phyloP scores from a whole-genome alignment of 2,797 vertebrate genomes.

The Melanitta fusca region DNA sequence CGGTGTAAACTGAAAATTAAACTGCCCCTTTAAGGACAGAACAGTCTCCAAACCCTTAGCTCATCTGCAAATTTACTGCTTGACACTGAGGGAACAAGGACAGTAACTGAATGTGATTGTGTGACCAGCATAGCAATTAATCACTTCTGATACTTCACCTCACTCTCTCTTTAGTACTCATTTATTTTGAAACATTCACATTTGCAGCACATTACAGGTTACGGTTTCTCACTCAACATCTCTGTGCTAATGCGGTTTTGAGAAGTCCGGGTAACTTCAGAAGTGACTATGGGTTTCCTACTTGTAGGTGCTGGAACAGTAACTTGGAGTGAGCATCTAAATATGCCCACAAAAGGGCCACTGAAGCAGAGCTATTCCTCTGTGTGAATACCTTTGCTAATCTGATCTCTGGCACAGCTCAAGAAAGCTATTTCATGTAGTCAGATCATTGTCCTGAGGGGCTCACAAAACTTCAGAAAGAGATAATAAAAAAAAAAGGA shows the following conservation, averaged over 20 bases:
- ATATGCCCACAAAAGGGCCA: neutral
- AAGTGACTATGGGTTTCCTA: neutral
- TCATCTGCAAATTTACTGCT: slow-evolving; percentile 42
- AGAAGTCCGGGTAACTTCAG: neutral
- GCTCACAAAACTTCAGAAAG: neutral
- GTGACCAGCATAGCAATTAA: neutral
- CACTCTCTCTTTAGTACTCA: neutral
- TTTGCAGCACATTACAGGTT: neutral
- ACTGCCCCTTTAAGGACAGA: neutral
- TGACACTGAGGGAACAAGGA: slow-evolving; percentile 29
- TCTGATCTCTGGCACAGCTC: neutral
- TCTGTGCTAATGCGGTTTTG: neutral
- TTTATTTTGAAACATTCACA: neutral
- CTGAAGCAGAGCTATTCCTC: neutral
- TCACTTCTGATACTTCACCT: neutral
- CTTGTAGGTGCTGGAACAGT: neutral
- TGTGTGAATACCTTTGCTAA: neutral
- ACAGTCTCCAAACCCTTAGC: neutral
- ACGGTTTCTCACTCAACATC: slow-evolving; percentile 5
- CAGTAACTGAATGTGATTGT: neutral
- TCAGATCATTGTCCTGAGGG: neutral
- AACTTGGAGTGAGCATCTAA: neutral
- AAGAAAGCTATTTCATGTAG: neutral
- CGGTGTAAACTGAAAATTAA: neutral
- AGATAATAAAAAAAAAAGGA: neutral